Percentiles rank a stretch among this genome's conserved stretches.
phyloP scores from a whole-genome alignment of 2,797 vertebrate species.

The Thaleichthys pacificus region DNA sequence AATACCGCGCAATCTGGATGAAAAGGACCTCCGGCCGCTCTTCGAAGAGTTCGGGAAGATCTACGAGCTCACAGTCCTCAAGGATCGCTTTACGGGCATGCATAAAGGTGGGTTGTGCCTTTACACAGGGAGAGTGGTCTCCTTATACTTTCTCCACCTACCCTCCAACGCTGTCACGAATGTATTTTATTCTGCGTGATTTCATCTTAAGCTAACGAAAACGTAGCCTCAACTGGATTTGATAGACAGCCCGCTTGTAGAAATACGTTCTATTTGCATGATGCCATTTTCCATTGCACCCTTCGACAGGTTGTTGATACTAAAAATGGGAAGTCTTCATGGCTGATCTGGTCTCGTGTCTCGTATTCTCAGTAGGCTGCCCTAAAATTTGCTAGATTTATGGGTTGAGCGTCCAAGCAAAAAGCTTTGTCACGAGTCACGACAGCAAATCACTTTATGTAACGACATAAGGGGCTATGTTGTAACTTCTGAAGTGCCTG shows the following conservation, averaged over 20 bases:
- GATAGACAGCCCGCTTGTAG: slow-evolving; percentile 5
- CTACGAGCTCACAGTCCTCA: slow-evolving; percentile 99
- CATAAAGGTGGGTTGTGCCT: slow-evolving; percentile 86
- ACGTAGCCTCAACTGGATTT: slow-evolving; percentile 30
- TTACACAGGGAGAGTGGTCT: background rate
- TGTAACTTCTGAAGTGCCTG: slow-evolving; percentile 9
- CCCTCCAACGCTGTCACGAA: slow-evolving; percentile 12
- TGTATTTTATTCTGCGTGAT: slow-evolving; percentile 32
- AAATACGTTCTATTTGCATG: slow-evolving; percentile 4
- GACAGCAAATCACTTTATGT: slow-evolving; percentile 9
- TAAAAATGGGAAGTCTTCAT: too few species aligned
- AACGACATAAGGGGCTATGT: background rate
- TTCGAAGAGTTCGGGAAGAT: slow-evolving; percentile 99
- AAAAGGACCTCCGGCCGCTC: slow-evolving; percentile 98
- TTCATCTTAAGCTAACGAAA: slow-evolving; percentile 11
- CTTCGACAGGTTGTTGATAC: background rate
- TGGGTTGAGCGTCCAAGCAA: background rate
- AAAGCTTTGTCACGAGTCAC: background rate
- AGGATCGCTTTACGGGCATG: slow-evolving; percentile 99
- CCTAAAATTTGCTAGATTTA: background rate
- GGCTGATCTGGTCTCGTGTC: background rate
- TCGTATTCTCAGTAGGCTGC: background rate
- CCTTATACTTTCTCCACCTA: background rate
- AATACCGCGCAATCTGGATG: slow-evolving; percentile 99
- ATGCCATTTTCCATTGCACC: slow-evolving; percentile 7